A percentile compares a stretch with the other conserved stretches of the same genome.
Conservation (phyloP, 2,888 invertebrate species). For the Hoplodrina blanda region DNA sequence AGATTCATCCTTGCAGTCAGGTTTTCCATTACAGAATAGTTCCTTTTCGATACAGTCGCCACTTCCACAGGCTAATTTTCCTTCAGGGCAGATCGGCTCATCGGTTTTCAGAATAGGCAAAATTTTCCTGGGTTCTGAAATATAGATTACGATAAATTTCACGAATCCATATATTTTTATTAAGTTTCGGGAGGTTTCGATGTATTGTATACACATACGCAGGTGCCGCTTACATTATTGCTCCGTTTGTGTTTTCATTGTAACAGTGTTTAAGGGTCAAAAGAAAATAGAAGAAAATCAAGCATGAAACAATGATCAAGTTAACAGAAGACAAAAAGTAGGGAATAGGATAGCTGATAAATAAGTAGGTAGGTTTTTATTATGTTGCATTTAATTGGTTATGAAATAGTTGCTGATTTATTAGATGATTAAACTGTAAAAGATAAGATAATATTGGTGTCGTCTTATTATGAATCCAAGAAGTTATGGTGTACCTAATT, state of each 20-base stretch:
- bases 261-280: slow-evolving; percentile 74
- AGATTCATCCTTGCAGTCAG: slow-evolving; percentile 98
- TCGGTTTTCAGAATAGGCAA: slow-evolving; percentile 97
- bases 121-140: slow-evolving; percentile 96
- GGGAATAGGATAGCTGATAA: slow-evolving; percentile 58
- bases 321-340: slow-evolving; percentile 68
- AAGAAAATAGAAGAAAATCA: slow-evolving; percentile 73
- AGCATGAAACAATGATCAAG: slow-evolving; percentile 77
- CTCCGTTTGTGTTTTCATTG: slow-evolving; percentile 73
- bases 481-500: slow-evolving; percentile 46
- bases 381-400: slow-evolving; percentile 45
- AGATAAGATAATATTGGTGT: slow-evolving; percentile 30
- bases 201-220: slow-evolving; percentile 57
- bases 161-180: slow-evolving; percentile 21
- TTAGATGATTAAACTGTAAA: slow-evolving; percentile 56
- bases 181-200: slow-evolving; percentile 18
- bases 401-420: slow-evolving; percentile 48
- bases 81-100: slow-evolving; percentile 97
- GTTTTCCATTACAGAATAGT: slow-evolving; percentile 97
- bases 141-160: slow-evolving; percentile 32
- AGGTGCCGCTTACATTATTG: slow-evolving; percentile 67
- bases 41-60: slow-evolving; percentile 98
- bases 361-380: slow-evolving; percentile 49
- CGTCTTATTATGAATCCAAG: slow-evolving; percentile 42
- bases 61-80: slow-evolving; percentile 97